Conservation (phyloP, 2,888 invertebrate species). For the Epinotia demarniana region DNA sequence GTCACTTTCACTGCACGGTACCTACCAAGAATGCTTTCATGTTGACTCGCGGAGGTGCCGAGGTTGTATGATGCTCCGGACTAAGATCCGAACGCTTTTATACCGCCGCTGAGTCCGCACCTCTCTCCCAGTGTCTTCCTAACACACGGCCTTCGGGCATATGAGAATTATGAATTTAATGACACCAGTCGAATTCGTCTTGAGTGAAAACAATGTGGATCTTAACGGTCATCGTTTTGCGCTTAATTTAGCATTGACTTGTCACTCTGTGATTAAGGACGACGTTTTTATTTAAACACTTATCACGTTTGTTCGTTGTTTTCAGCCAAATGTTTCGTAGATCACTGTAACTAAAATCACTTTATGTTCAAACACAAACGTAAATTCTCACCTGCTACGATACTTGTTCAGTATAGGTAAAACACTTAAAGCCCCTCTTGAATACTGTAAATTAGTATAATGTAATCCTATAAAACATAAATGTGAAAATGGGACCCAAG, state of each 20-base stretch:
- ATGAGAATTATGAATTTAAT: constrained; percentile 84
- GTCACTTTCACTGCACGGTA: constrained; percentile 81
- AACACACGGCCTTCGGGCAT: constrained; percentile 82
- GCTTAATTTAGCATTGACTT: constrained; percentile 50
- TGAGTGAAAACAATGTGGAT: constrained; percentile 81
- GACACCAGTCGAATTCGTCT: constrained; percentile 79
- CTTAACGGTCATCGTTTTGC: constrained; percentile 68
- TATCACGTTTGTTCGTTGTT: background rate
- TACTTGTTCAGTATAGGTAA: too few species aligned
- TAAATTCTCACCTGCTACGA: background rate
- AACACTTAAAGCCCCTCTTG: too few species aligned
- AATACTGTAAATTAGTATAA: too few species aligned
- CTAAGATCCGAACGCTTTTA: constrained; percentile 72
- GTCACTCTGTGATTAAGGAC: constrained; percentile 46
- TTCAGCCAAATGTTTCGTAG: background rate
- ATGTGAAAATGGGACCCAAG: too few species aligned
- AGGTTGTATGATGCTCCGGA: constrained; percentile 81
- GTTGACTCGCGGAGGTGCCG: constrained; percentile 82
- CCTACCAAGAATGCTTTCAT: constrained; percentile 85
- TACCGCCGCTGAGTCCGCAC: constrained; percentile 72
- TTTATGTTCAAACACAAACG: background rate
- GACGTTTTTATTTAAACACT: constrained; percentile 31
- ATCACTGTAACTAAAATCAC: constrained; percentile 15
- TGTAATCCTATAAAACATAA: too few species aligned
- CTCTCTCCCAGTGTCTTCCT: constrained; percentile 83